Evolutionary conservation across 2,113 vertebrate species (phyloP).

Genomic region (Urocolius indicus): DNA sequence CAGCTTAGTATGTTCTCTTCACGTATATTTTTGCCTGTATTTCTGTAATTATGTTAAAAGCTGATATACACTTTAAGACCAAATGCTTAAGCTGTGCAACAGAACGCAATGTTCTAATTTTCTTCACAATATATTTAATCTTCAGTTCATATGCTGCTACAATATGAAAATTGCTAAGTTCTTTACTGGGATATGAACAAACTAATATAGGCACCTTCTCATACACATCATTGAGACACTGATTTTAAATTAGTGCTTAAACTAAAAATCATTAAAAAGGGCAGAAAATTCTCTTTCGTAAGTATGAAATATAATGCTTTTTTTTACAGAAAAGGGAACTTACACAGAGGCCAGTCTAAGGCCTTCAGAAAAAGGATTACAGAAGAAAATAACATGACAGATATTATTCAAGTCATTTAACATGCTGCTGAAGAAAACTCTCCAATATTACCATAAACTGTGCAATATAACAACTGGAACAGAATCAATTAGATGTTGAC

Average conservation of each 20-base stretch:
- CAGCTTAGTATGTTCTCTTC: neutral
- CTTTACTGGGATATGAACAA: neutral
- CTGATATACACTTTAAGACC: neutral
- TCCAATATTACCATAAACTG: neutral
- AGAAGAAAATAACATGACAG: neutral
- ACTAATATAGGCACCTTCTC: neutral
- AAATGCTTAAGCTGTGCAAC: neutral
- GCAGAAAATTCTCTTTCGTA: neutral
- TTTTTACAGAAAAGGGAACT: neutral
- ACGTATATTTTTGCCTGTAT: neutral
- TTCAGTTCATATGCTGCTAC: neutral
- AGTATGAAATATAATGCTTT: accelerated
- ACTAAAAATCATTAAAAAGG: neutral
- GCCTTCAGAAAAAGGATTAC: neutral
- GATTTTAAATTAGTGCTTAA: neutral
- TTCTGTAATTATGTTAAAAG: neutral
- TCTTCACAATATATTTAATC: neutral
- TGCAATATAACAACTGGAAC: neutral
- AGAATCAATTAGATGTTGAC: neutral
- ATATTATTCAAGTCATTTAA: neutral
- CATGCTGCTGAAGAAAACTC: neutral
- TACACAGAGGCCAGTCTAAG: neutral
- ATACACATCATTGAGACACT: neutral
- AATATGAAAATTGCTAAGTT: neutral
- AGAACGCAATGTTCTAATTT: neutral